Conservation (phyloP, 2,888 invertebrate species). For the Lepetodrilus schrolli region DNA sequence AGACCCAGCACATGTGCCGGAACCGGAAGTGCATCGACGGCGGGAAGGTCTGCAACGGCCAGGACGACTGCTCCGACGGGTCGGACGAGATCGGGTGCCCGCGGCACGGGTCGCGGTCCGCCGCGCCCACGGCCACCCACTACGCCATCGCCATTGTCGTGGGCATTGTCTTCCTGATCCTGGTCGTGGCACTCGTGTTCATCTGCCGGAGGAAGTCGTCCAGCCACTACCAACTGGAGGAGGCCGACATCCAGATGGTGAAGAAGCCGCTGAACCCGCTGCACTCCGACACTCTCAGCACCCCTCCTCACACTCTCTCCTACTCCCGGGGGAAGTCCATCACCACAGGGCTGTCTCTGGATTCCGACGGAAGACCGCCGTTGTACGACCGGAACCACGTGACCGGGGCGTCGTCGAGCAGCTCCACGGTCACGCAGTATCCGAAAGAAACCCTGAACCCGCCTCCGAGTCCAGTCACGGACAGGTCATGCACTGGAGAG, state of each 20-base stretch:
- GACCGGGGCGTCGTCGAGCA: conserved; percentile 83
- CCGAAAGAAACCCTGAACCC: conserved; percentile 91
- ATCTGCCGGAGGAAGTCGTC: conserved; percentile 68
- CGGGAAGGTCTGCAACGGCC: conserved; percentile 54
- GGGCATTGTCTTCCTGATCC: conserved; percentile 77
- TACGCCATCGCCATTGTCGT: conserved; percentile 76
- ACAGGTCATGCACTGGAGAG: conserved; percentile 71
- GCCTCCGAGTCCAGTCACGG: conserved; percentile 89
- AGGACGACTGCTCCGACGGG: conserved; percentile 58
- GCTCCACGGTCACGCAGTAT: conserved; percentile 79
- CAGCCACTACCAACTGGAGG: conserved; percentile 52
- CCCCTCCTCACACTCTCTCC: conserved; percentile 61
- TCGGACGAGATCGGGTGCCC: conserved; percentile 43
- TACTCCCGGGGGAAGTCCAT: conserved; percentile 63
- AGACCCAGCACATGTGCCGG: conserved; percentile 60
- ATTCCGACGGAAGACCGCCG: conserved; percentile 57
- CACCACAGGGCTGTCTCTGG: conserved; percentile 60
- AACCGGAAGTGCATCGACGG: conserved; percentile 50
- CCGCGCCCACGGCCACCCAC: conserved; percentile 56
- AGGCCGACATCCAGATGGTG: conserved; percentile 60
- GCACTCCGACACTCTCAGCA: conserved; percentile 38
- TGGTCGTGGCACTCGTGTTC: conserved; percentile 76
- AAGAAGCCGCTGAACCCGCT: conserved; percentile 66
- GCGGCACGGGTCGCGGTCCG: conserved; percentile 23
- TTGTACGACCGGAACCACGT: conserved; percentile 81